Evolutionary conservation across 2,888 invertebrate genomes (phyloP).

Genomic region (Alcis repandata): DNA sequence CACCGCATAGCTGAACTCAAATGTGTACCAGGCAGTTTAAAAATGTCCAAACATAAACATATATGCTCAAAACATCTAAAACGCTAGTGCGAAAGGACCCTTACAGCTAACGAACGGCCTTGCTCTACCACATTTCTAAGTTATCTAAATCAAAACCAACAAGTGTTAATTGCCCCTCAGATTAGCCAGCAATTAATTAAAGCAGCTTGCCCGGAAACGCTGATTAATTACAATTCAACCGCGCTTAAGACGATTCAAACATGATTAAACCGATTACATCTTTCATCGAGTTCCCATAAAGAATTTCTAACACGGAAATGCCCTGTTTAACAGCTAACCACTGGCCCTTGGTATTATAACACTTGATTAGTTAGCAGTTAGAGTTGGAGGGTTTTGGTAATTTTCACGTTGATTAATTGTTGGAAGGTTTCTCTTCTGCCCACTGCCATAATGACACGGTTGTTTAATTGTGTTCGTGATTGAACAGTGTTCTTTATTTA

Average conservation of each 20-base stretch:
- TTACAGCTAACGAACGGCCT: not conserved
- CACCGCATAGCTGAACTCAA: too few relatives aligned
- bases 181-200: constrained; percentile 41
- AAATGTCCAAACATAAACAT: too few relatives aligned
- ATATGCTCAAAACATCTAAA: too few relatives aligned
- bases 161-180: constrained; percentile 44
- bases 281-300: constrained; percentile 41
- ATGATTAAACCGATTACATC: constrained; percentile 29
- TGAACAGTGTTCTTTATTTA: constrained; percentile 11
- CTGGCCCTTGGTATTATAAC: constrained; percentile 40
- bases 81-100: not conserved
- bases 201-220: constrained; percentile 39
- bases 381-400: constrained; percentile 30
- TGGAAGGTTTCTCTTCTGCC: constrained; percentile 35
- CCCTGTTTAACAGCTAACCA: constrained; percentile 38
- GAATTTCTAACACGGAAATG: constrained; percentile 44
- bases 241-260: constrained; percentile 34
- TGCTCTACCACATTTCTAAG: constrained; percentile 17
- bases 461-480: constrained; percentile 32
- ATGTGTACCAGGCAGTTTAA: too few relatives aligned
- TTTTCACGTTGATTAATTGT: constrained; percentile 41
- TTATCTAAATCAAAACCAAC: constrained; percentile 46
- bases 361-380: constrained; percentile 45
- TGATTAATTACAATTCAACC: constrained; percentile 42
- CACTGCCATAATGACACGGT: constrained; percentile 35